phyloP scores from a whole-genome alignment of 2,888 invertebrate genomes.

The Platerodrilus igneus region DNA sequence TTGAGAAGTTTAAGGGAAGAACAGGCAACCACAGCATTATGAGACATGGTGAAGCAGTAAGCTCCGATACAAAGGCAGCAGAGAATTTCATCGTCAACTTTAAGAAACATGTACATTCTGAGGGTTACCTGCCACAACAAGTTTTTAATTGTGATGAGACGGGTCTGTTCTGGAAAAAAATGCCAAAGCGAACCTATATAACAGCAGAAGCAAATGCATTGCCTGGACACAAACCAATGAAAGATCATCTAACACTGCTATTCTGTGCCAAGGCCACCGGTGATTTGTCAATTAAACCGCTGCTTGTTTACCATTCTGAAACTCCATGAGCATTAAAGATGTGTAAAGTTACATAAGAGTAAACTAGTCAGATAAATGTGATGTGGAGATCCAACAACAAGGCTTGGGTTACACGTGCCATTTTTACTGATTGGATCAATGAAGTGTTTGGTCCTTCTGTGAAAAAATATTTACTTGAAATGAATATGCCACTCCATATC shows the following conservation, averaged over 20 bases:
- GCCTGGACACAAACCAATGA: conserved; percentile 34
- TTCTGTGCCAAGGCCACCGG: conserved; percentile 32
- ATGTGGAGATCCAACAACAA: conserved; percentile 11
- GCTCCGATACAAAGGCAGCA: no score
- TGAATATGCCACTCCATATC: no score
- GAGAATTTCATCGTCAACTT: no score
- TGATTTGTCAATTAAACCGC: conserved; percentile 31
- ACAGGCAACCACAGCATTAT: no score
- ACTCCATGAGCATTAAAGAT: conserved; percentile 12
- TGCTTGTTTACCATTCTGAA: conserved; percentile 31
- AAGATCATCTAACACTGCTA: conserved; percentile 31
- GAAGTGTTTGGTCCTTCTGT: conserved; percentile 13
- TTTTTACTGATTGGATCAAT: conserved; percentile 21
- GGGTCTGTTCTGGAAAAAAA: no score
- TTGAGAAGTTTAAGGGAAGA: no score
- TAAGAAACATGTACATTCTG: no score
- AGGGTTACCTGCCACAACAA: no score
- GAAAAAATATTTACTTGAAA: conserved; percentile 18
- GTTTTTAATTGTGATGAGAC: no score
- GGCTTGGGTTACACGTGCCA: conserved; percentile 18
- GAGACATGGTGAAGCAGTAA: no score
- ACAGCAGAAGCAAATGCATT: conserved; percentile 32
- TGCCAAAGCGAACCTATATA: conserved; percentile 29
- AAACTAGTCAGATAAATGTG: conserved; percentile 9
- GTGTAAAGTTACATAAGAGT: conserved; percentile 11